These are phyloP conservation scores for Ormyrus rosae DNA, from an alignment of 2,888 invertebrate genomes.

Conservation along the genomic window DNA sequence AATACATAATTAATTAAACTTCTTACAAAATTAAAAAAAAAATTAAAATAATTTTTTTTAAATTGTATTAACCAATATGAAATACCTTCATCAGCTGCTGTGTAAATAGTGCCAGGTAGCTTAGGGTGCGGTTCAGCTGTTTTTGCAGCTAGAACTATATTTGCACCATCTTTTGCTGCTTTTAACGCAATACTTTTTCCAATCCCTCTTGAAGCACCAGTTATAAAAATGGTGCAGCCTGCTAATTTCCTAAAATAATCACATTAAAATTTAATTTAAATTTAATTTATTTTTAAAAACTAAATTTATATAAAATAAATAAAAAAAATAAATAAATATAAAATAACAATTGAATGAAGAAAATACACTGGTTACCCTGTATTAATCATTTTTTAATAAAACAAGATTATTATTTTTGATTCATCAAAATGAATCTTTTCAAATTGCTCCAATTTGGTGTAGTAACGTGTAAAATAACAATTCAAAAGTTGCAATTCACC, in stretches of 20 bases:
- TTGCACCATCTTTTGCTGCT: slow-evolving; percentile 94
- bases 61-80: slow-evolving; percentile 5
- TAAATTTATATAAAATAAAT: background rate
- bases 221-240: slow-evolving; percentile 94
- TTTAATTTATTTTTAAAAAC: background rate
- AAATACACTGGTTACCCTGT: slow-evolving; percentile 52
- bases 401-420: background rate
- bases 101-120: slow-evolving; percentile 93
- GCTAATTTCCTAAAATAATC: slow-evolving; percentile 81
- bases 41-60: background rate
- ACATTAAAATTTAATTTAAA: slow-evolving; percentile 7
- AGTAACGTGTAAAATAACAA: background rate
- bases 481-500: slow-evolving; percentile 48
- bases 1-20: slow-evolving; percentile 42
- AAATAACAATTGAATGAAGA: no score
- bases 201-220: slow-evolving; percentile 97
- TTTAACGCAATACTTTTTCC: slow-evolving; percentile 96
- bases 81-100: slow-evolving; percentile 91
- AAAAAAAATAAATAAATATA: background rate
- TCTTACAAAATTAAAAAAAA: no score
- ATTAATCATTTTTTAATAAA: slow-evolving; percentile 57
- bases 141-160: slow-evolving; percentile 94
- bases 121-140: slow-evolving; percentile 94
- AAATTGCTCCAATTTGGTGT: background rate
- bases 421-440: background rate